Evolutionary conservation across 2,888 invertebrate genomes (phyloP), one percentile per base, ranked within the genome.

Genomic region (Andrena bucephala): DNA sequence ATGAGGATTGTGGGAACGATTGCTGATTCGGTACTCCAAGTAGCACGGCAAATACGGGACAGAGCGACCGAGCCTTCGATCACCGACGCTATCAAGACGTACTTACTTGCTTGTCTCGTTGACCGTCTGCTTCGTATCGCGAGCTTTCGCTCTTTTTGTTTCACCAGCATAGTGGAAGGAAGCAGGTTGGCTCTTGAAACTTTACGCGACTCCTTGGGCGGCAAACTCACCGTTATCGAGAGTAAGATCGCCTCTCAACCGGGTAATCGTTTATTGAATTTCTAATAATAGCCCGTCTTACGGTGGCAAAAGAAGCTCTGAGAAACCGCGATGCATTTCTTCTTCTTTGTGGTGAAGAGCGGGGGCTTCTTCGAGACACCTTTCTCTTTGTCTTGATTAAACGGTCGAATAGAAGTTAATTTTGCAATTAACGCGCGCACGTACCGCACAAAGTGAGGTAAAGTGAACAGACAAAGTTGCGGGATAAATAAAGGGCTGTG

Each of bases 1-100:
- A 87, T 82, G 72, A 87, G 77, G 80, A 83, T 77, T 67, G 73
- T 50, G 67, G 72, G 65, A 74, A 67, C 75, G 78, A 85, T 83
- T 59, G 75, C 81, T 76, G 77, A 81, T 75, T 81, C 65, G 71
- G 67, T 75, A 31, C 62, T 74, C 54, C 48, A 60, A 73, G 67
- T 62, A 63, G 52, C 67, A 48, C 62, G 69, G 68, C 63, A 62
- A 54, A 54, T 27, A 24, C n/a, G 59, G 48, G 72, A 75, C 59
- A 27, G 36, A 54, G 36, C 36, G 31, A 20, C n/a, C 29, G 59
- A n/a, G 27, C 52, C 66, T 81, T 82, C 82, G 77, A 83, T 77
- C 73, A 82, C 66, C 65, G 24, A 50, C 48, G 50, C 63, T 81
- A 36, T 66, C 50, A 36, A 42, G 24, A 57, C 57, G 29, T 27